Base-by-base conservation (phyloP, 1,140 invertebrate genomes). In the Tribolium madens region DNA sequence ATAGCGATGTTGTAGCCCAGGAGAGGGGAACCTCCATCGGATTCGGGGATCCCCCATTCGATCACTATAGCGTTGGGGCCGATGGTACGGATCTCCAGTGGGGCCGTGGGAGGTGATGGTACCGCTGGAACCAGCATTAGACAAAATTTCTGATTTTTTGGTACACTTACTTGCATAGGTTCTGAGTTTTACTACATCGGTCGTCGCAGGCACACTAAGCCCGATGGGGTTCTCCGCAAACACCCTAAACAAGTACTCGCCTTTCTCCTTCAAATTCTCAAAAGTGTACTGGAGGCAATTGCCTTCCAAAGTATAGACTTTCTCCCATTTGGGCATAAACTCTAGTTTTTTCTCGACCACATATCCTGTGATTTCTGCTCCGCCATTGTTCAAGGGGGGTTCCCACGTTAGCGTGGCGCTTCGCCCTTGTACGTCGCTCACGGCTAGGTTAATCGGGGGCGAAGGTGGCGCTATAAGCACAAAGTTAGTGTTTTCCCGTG, bases 11-110 rank as follows among this genome's bases (percentile, higher is more conserved):
- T 96, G 85, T 99, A 99, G 15, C 94, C 94, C 80, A 94, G 90
- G 48, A 98, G 88, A 9, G 96, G 95, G 33, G 96, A 92, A 52
- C 96, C 97, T 50, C 97, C 97, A 87, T 99, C 97, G 80, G 91
- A 93, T 87, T 98, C 96, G 4, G 97, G 97, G 75, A 93, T 92
- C 71, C 96, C 95, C 96, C 96, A 98, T 87, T 95, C 96, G 81
- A 99, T 92, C 83, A 96, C 89, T 83, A 95, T 91, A 71, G 95
- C 91, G 87, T 96, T 93, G 78, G 92, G 91, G 80, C 95, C 94
- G 3, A 94, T 91, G 26, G 91, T 92, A 71, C 94, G 89, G 47
- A 95, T 93, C 86, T 97, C 96, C 68, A 97, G 87, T 26, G 96
- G 96, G 13, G 93, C 94, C 4, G 95, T 97, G 21, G 96, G 96